Percentiles rank a stretch among this genome's conserved stretches.
These are phyloP conservation scores for Pollenia amentaria DNA, from an alignment of 2,888 invertebrate species.

Conservation along the genomic window DNA sequence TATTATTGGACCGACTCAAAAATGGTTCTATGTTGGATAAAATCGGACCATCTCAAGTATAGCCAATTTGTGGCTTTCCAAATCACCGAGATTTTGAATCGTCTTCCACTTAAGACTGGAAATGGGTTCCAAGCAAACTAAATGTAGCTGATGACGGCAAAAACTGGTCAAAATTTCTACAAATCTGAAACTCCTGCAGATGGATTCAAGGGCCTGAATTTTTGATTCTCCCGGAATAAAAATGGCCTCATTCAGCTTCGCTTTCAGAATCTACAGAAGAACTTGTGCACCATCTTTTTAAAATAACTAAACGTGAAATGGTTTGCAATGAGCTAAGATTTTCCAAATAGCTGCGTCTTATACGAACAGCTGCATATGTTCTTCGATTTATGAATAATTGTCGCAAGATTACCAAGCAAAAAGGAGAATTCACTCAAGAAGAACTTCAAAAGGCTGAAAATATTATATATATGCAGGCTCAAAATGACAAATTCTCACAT, in stretches of 20 bases:
- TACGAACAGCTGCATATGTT: constrained; percentile 9
- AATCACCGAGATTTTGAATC: not conserved
- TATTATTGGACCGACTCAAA: not conserved
- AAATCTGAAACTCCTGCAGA: not conserved
- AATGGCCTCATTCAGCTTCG: not conserved
- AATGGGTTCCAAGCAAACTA: constrained; percentile 7
- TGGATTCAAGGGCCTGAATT: constrained; percentile 16
- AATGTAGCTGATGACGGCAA: constrained; percentile 23
- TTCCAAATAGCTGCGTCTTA: constrained; percentile 22
- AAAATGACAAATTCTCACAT: not conserved
- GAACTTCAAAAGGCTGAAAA: constrained; percentile 55
- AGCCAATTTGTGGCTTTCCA: constrained; percentile 6
- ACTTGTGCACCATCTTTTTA: not conserved
- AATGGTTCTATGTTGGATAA: not conserved
- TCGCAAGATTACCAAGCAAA: constrained; percentile 65
- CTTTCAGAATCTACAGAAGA: not conserved
- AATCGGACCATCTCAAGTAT: not conserved
- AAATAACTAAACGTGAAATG: not conserved
- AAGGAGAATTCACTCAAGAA: constrained; percentile 65
- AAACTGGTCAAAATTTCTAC: not conserved
- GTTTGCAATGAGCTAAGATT: not conserved
- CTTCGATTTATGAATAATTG: not conserved
- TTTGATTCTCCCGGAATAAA: not conserved
- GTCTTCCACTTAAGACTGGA: not conserved
- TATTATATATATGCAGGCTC: not conserved